Conservation (phyloP, 1,140 invertebrate genomes). For the Zaprionus capensis region DNA sequence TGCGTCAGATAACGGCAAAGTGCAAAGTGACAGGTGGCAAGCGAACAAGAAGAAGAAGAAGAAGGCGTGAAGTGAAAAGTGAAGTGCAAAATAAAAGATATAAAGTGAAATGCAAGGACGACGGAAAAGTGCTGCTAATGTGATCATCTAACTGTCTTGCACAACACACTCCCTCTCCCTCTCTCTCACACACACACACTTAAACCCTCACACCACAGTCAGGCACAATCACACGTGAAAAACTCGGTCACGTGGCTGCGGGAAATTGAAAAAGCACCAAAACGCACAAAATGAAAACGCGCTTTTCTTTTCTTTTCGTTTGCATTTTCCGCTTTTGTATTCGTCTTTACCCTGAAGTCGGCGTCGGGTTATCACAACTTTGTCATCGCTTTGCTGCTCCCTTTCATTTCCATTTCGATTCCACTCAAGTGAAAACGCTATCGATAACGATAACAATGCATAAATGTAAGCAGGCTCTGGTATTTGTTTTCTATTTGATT, state of each 20-base stretch:
- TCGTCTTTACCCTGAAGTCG: slow-evolving; percentile 13
- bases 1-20: background rate
- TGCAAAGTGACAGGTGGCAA: slow-evolving; percentile 23
- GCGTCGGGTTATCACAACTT: slow-evolving; percentile 40
- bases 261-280: slow-evolving; percentile 45
- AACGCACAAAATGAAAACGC: background rate
- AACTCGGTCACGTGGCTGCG: slow-evolving; percentile 46
- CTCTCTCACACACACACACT: background rate
- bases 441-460: background rate
- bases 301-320: slow-evolving; percentile 9
- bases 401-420: slow-evolving; percentile 4
- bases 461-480: too few relatives aligned
- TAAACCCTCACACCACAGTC: slow-evolving; percentile 25
- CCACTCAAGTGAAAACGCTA: slow-evolving; percentile 7
- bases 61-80: slow-evolving; percentile 46
- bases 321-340: slow-evolving; percentile 20
- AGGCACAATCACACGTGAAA: slow-evolving; percentile 20
- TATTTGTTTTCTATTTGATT: too few relatives aligned
- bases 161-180: slow-evolving; percentile 12
- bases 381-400: slow-evolving; percentile 26
- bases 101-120: slow-evolving; percentile 55
- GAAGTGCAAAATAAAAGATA: slow-evolving; percentile 33
- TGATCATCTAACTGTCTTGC: slow-evolving; percentile 49
- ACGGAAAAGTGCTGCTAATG: slow-evolving; percentile 29
- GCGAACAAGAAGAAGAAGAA: slow-evolving; percentile 2